phyloP scores from a whole-genome alignment of 2,888 invertebrate species.

The Barypeithes pellucidus region DNA sequence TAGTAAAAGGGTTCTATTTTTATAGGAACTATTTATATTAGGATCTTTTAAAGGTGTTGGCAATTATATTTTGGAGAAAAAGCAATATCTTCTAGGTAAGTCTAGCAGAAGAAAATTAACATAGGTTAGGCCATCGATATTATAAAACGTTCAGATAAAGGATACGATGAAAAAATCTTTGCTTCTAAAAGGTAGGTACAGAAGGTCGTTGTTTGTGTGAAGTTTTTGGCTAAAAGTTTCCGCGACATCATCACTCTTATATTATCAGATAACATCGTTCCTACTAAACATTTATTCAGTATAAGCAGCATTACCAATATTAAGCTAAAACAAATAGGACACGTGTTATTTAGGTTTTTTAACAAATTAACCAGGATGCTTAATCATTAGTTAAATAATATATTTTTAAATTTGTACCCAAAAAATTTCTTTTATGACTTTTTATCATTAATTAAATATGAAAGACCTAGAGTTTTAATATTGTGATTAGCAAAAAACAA shows the following conservation, averaged over 20 bases:
- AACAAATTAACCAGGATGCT: not conserved
- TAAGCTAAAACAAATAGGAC: slow-evolving; percentile 9
- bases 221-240: not conserved
- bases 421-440: slow-evolving; percentile 25
- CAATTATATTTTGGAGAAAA: not conserved
- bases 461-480: slow-evolving; percentile 34
- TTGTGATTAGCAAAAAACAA: slow-evolving; percentile 34
- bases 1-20: slow-evolving; percentile 32
- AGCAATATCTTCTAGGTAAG: not conserved
- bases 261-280: not conserved
- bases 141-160: no score
- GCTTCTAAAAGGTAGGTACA: no score
- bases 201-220: no score
- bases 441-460: slow-evolving; percentile 37
- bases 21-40: slow-evolving; percentile 1
- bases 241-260: not conserved
- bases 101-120: not conserved
- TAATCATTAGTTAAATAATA: slow-evolving; percentile 25
- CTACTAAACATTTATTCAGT: not conserved
- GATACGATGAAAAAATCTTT: no score
- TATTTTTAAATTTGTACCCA: slow-evolving; percentile 13
- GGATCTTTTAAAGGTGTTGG: not conserved
- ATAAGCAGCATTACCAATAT: not conserved
- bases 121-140: not conserved
- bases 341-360: slow-evolving; percentile 14